phyloP scores from a whole-genome alignment of 2,113 vertebrate species.

The Oriolus oriolus region DNA sequence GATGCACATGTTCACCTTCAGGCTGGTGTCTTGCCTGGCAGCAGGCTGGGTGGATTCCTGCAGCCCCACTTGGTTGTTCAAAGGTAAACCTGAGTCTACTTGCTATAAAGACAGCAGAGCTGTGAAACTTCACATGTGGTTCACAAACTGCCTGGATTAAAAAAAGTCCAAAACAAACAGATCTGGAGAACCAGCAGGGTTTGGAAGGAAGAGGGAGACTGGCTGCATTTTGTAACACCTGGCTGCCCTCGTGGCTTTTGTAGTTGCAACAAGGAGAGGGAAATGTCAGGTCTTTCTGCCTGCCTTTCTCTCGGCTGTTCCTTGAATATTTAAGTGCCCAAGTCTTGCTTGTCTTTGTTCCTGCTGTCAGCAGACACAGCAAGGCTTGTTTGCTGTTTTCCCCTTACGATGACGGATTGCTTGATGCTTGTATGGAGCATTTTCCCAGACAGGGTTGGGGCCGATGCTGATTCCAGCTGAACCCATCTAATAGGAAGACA shows the following conservation, averaged over 20 bases:
- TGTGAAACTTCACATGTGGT: not conserved
- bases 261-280: not conserved
- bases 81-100: not conserved
- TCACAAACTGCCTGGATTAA: not conserved
- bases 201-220: not conserved
- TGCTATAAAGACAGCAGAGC: not conserved
- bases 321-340: not conserved
- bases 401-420: not conserved
- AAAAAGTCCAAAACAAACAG: not conserved
- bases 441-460: not conserved
- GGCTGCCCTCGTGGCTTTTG: not conserved
- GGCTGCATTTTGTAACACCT: not conserved
- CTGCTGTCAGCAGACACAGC: not conserved
- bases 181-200: not conserved
- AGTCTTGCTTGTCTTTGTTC: not conserved
- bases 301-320: not conserved
- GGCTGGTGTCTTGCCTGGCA: not conserved
- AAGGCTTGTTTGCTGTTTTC: not conserved
- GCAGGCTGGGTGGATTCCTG: not conserved
- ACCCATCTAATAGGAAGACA: not conserved
- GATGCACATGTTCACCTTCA: not conserved
- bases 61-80: not conserved
- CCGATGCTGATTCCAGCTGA: not conserved
- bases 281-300: not conserved
- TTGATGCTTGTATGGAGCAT: not conserved